phyloP scores from a whole-genome alignment of 2,113 vertebrate species.

The Acanthochromis polyacanthus region DNA sequence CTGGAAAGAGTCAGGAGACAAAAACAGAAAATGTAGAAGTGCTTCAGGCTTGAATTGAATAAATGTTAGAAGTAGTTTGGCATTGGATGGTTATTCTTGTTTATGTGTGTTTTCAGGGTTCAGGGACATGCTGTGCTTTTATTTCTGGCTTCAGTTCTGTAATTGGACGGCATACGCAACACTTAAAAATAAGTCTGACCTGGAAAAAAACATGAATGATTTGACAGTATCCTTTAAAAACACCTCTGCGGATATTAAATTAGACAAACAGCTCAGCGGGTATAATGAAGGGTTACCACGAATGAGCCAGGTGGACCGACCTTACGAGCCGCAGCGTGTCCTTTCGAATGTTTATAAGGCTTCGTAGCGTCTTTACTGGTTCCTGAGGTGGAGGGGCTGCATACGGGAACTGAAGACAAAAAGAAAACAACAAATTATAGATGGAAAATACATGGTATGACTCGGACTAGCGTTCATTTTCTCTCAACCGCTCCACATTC shows the following conservation, averaged over 20 bases:
- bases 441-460: slow-evolving; percentile 42
- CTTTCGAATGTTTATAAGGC: slow-evolving; percentile 98
- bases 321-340: slow-evolving; percentile 95
- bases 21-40: not conserved
- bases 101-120: not conserved
- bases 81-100: not conserved
- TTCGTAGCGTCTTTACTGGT: slow-evolving; percentile 96
- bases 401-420: slow-evolving; percentile 91
- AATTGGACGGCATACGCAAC: not conserved
- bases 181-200: not conserved
- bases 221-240: slow-evolving; percentile 29
- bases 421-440: slow-evolving; percentile 58
- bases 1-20: slow-evolving; percentile 67
- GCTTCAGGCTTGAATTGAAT: not conserved
- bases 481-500: slow-evolving; percentile 51
- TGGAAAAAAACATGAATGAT: slow-evolving; percentile 2
- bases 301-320: slow-evolving; percentile 49
- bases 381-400: slow-evolving; percentile 97
- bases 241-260: slow-evolving; percentile 1
- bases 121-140: not conserved
- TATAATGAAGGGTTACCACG: not conserved
- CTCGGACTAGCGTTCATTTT: slow-evolving; percentile 27
- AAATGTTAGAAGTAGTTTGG: not conserved
- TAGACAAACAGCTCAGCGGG: not conserved
- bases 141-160: not conserved